Evolutionary conservation across 2,797 vertebrate species (phyloP).

Genomic region (Cirrhinus molitorella): DNA sequence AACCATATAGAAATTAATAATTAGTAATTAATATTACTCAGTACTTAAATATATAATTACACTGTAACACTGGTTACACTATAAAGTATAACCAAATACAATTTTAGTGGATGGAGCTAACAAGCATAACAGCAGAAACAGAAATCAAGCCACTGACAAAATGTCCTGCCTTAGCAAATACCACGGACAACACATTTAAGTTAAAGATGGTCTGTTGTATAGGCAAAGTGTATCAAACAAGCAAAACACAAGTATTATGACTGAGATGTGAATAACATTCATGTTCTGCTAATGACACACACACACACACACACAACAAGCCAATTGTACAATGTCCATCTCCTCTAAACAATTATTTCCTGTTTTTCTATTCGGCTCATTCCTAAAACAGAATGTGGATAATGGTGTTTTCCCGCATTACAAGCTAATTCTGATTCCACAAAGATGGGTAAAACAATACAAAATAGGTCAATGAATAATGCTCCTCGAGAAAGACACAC

Average conservation of each 20-base stretch:
- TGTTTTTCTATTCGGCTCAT: constrained; percentile 37
- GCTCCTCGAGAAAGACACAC: constrained; percentile 48
- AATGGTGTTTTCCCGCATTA: constrained; percentile 51
- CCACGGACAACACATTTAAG: not conserved
- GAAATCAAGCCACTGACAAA: not conserved
- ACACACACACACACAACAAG: constrained; percentile 35
- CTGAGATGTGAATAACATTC: not conserved
- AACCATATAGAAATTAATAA: too few relatives aligned
- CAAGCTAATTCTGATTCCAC: constrained; percentile 57
- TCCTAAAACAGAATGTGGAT: constrained; percentile 42
- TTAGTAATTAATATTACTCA: too few relatives aligned
- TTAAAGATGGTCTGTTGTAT: not conserved
- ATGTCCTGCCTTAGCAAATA: not conserved
- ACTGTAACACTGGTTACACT: too few relatives aligned
- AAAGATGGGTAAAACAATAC: constrained; percentile 57
- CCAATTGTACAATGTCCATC: constrained; percentile 4
- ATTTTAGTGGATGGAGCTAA: not conserved
- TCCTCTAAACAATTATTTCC: constrained; percentile 18
- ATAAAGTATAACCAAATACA: not conserved
- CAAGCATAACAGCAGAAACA: not conserved
- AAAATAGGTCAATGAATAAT: constrained; percentile 61
- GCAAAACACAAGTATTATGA: not conserved
- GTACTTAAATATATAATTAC: too few relatives aligned
- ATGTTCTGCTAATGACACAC: constrained; percentile 8
- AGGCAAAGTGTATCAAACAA: not conserved